Evolutionary conservation across 92 coral and sea anemone species (phyloP).

Genomic region (Phenganax stokvisi): DNA sequence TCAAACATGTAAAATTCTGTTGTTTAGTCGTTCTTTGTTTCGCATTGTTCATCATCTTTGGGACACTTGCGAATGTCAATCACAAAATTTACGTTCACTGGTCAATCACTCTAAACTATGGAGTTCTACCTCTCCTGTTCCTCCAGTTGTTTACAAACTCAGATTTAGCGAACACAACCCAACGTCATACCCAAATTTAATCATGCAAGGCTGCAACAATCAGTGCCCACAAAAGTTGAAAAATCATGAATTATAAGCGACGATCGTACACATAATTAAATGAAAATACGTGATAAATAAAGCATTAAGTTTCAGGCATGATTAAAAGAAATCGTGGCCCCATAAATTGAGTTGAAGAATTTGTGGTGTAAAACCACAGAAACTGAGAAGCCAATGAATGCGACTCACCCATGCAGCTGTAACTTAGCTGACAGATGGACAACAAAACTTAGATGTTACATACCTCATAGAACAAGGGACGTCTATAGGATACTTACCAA

Average conservation of each 20-base stretch:
- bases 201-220: too few species aligned
- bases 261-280: conserved; percentile 1
- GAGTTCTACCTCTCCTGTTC: too few species aligned
- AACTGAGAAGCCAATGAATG: conserved; percentile 9
- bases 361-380: conserved; percentile 26
- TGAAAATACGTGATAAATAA: conserved; percentile 12
- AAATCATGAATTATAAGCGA: neutral
- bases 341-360: conserved; percentile 13
- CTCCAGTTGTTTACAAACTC: too few species aligned
- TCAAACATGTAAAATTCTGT: too few species aligned
- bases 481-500: neutral
- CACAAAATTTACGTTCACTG: too few species aligned
- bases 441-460: conserved; percentile 8
- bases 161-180: neutral
- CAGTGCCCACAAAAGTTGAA: conserved; percentile 13
- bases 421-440: neutral
- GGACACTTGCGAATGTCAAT: too few species aligned
- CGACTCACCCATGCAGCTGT: neutral
- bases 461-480: conserved; percentile 1
- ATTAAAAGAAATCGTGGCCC: conserved; percentile 13
- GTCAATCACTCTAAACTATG: too few species aligned
- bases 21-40: too few species aligned
- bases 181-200: conserved; percentile 3
- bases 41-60: too few species aligned
- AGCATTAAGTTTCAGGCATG: conserved; percentile 3